Percentiles rank a stretch among this genome's conserved stretches.
phyloP scores from a whole-genome alignment of 2,888 invertebrate species.

The Agrotis segetum region DNA sequence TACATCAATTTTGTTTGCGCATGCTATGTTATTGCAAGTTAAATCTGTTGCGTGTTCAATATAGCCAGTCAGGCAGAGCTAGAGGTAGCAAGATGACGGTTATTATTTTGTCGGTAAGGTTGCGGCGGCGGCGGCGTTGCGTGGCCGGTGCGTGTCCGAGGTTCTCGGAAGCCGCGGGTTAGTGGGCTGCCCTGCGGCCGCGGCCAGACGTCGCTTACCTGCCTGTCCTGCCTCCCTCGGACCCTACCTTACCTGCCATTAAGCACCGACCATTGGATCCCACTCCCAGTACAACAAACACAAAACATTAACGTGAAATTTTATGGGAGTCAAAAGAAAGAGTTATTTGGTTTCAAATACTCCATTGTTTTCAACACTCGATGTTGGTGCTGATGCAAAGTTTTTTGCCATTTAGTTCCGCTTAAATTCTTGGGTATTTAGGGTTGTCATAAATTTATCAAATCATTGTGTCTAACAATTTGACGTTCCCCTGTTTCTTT shows the following conservation, averaged over 20 bases:
- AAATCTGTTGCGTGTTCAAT: constrained; percentile 63
- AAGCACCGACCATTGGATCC: constrained; percentile 66
- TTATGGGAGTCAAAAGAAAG: constrained; percentile 67
- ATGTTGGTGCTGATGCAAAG: constrained; percentile 4
- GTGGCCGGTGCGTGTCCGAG: constrained; percentile 49
- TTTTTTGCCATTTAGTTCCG: constrained; percentile 26
- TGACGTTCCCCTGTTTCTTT: constrained; percentile 58
- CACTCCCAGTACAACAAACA: constrained; percentile 66
- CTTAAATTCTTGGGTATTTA: constrained; percentile 25
- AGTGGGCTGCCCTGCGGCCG: constrained; percentile 73
- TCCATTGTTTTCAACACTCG: constrained; percentile 61
- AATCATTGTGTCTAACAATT: constrained; percentile 49
- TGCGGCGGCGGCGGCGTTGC: constrained; percentile 40
- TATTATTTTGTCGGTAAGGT: constrained; percentile 68
- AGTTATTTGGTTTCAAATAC: constrained; percentile 61
- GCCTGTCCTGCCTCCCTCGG: constrained; percentile 74
- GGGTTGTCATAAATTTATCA: constrained; percentile 40
- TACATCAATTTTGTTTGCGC: constrained; percentile 8
- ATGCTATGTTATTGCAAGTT: constrained; percentile 35
- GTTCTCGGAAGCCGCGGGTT: constrained; percentile 78
- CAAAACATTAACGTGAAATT: constrained; percentile 68
- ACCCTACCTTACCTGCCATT: constrained; percentile 72
- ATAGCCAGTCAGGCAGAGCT: constrained; percentile 33
- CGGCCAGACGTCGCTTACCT: constrained; percentile 59
- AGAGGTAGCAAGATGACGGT: constrained; percentile 49